These are phyloP conservation scores for Arenicola marina DNA, from an alignment of 2,888 invertebrate species.

Conservation along the genomic window DNA sequence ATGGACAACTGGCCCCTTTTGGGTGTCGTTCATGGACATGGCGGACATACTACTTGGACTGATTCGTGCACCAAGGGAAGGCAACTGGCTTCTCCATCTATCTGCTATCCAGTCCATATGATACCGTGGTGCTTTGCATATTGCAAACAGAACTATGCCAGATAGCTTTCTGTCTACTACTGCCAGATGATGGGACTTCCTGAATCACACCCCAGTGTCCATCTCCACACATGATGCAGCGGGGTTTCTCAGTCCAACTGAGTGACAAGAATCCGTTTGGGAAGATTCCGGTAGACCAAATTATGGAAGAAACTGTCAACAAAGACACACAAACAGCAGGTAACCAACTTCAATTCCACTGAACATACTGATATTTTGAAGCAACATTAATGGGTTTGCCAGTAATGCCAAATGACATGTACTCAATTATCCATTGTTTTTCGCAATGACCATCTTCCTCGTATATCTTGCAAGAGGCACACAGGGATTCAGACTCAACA, in stretches of 20 bases:
- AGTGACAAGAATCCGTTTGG: constrained; percentile 28
- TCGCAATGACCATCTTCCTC: too few relatives aligned
- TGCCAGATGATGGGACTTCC: constrained; percentile 25
- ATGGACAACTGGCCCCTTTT: constrained; percentile 28
- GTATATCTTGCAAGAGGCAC: constrained; percentile 14
- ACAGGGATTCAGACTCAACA: constrained; percentile 16
- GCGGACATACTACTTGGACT: constrained; percentile 25
- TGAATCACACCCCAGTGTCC: constrained; percentile 13
- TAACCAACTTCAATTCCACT: too few relatives aligned
- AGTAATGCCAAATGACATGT: too few relatives aligned
- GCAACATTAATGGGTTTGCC: too few relatives aligned
- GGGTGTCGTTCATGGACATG: constrained; percentile 37
- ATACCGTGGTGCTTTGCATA: constrained; percentile 37
- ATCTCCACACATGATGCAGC: constrained; percentile 6
- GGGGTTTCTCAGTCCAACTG: constrained; percentile 29
- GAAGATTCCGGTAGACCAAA: constrained; percentile 29
- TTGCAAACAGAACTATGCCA: constrained; percentile 34
- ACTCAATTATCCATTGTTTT: too few relatives aligned
- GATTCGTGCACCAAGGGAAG: constrained; percentile 27
- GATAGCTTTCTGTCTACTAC: constrained; percentile 27
- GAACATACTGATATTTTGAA: too few relatives aligned
- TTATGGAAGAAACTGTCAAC: constrained; percentile 15
- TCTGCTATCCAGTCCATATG: constrained; percentile 17
- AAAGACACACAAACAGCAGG: constrained; percentile 20
- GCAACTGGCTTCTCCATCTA: constrained; percentile 31